Base-by-base conservation (phyloP, 2,797 vertebrate genomes). In the Gambelia wislizenii region DNA sequence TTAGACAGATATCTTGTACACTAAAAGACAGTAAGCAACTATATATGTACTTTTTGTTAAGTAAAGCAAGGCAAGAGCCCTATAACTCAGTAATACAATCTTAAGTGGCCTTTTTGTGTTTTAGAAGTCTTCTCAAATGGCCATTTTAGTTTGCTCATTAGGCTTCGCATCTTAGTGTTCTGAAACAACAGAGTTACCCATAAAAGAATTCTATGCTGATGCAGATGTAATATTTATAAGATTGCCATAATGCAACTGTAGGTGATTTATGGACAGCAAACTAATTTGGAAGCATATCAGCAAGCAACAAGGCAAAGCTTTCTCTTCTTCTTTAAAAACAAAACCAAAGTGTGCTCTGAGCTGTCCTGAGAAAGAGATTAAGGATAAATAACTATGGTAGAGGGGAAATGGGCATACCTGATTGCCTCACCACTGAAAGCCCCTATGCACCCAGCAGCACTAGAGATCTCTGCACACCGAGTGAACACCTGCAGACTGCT, bases 241-340 rank as follows among this genome's bases (percentile, higher is more conserved):
- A 78, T 61, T n/a, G 33, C 79, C 70, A 39, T 78, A 90, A 39
- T 80, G 54, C 14, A 85, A 72, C 89, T 89, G 74, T 56, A 91
- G 39, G 22, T 91, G 6, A 91, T 92, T 91, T 0, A 87, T 20
- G 82, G 82, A 42, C 25, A 36, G 74, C 64, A 61, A 59, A 81
- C 25, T 75, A 87, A 88, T 49, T 44, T 27, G 91, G 78, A 80
- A 87, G 89, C 47, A 27, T 25, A 89, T 30, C 20, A 75, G n/a
- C 59, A 93, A 87, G 16, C 10, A 91, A 47, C 91, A 69, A 72
- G 56, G 33, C 36, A 61, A 64, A 80, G 30, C 7, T 80, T 72
- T 56, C 47, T 30, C 10, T 69, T n/a, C 25, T 33, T 22, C 44
- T 81, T 44, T 44, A 72, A 87, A 82, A n/a, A 44, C 1, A 20